These are phyloP conservation scores for Macrobrachium nipponense DNA, from an alignment of 1,140 invertebrate genomes.

Conservation along the genomic window DNA sequence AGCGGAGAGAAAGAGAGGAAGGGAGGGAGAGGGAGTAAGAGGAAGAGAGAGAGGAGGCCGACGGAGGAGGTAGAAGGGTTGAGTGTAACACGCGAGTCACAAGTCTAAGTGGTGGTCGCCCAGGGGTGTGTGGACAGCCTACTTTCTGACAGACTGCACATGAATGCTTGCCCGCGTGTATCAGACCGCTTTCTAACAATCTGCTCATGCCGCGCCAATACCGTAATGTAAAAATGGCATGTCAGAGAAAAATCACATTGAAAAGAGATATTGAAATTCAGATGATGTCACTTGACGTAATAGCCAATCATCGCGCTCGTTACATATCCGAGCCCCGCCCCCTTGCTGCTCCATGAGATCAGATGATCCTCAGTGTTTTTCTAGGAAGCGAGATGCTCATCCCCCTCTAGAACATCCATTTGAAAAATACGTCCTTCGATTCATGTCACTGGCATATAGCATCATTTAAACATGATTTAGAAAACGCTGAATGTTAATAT, in stretches of 20 bases:
- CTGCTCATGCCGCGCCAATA: conserved; percentile 63
- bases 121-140: conserved; percentile 59
- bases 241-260: conserved; percentile 63
- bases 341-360: conserved; percentile 49
- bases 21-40: not conserved
- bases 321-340: conserved; percentile 60
- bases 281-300: conserved; percentile 62
- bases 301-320: conserved; percentile 61
- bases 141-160: conserved; percentile 63
- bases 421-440: too few relatives aligned
- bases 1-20: not conserved
- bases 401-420: too few relatives aligned
- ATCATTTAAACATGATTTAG: too few relatives aligned
- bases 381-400: conserved; percentile 24
- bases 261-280: conserved; percentile 64
- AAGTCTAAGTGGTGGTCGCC: conserved; percentile 54
- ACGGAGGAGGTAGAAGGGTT: conserved; percentile 14
- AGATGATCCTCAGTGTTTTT: conserved; percentile 52
- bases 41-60: conserved; percentile 6
- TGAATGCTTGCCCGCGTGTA: conserved; percentile 61
- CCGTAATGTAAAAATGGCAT: conserved; percentile 63
- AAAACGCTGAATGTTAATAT: not conserved
- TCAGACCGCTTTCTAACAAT: conserved; percentile 60
- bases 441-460: too few relatives aligned
- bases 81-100: conserved; percentile 48